phyloP scores from a whole-genome alignment of 2,888 invertebrate genomes.

The Mythimna ferrago region DNA sequence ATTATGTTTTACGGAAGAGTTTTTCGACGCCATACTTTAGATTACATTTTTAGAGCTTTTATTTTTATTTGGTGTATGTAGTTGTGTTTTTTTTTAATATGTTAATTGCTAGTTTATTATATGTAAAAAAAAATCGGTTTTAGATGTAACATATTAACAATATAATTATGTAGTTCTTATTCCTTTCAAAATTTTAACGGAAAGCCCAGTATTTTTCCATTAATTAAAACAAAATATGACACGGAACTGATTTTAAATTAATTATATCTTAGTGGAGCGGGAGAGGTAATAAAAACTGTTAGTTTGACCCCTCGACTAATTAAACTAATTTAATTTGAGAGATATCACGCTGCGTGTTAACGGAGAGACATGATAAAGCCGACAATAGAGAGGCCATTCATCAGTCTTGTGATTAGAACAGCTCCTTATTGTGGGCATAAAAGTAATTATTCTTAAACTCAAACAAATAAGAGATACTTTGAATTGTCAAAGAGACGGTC shows the following conservation, averaged over 20 bases:
- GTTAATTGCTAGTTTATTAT: too few relatives aligned
- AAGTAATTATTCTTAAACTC: too few relatives aligned
- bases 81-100: too few relatives aligned
- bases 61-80: too few relatives aligned
- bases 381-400: constrained; percentile 12
- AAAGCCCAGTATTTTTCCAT: constrained; percentile 41
- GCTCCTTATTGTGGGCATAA: constrained; percentile 1
- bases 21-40: too few relatives aligned
- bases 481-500: too few relatives aligned
- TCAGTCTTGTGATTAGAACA: constrained; percentile 1
- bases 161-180: too few relatives aligned
- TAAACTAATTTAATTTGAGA: constrained; percentile 60
- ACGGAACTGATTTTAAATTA: constrained; percentile 63
- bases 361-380: constrained; percentile 36
- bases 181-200: not conserved
- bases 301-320: constrained; percentile 49
- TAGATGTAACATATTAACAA: too few relatives aligned
- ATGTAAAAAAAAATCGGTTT: too few relatives aligned
- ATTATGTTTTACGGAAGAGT: too few relatives aligned
- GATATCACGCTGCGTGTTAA: constrained; percentile 39
- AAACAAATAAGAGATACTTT: too few relatives aligned
- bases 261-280: constrained; percentile 60
- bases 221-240: constrained; percentile 52
- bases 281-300: constrained; percentile 60
- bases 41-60: too few relatives aligned